These are phyloP conservation scores for Aplodontia rufa DNA, from an alignment of 2,113 vertebrate species.

Conservation along the genomic window DNA sequence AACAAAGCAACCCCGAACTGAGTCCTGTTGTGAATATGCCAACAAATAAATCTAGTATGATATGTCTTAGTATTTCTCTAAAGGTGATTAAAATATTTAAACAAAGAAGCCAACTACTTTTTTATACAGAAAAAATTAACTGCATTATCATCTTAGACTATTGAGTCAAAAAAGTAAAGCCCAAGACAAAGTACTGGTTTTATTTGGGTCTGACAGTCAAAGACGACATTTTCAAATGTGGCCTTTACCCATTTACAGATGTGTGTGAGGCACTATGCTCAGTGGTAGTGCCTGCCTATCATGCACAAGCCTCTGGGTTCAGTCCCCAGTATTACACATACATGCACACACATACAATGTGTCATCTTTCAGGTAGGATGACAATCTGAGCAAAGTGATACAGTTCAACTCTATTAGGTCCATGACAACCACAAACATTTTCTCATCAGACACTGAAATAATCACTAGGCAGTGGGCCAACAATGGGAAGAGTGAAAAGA, in stretches of 20 bases:
- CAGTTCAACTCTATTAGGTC: neutral
- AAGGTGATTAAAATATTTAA: conserved; percentile 19
- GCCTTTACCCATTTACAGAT: neutral
- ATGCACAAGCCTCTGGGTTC: neutral
- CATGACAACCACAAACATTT: neutral
- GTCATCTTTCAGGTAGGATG: neutral
- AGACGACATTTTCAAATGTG: conserved; percentile 44
- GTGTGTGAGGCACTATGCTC: neutral
- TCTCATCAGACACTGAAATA: neutral
- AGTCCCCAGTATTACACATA: no score
- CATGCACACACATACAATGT: no score
- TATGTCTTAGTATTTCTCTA: conserved; percentile 31
- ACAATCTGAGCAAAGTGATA: neutral
- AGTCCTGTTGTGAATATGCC: neutral
- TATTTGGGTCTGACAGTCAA: conserved; percentile 5
- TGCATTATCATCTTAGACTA: conserved; percentile 29
- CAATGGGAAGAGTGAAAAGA: neutral
- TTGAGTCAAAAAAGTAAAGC: conserved; percentile 42
- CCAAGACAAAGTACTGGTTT: conserved; percentile 52
- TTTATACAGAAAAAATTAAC: conserved; percentile 2
- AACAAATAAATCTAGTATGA: conserved; percentile 28
- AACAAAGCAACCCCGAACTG: neutral
- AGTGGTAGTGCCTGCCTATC: neutral
- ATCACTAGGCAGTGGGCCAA: neutral
- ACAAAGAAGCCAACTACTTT: conserved; percentile 35